A percentile compares a stretch with the other conserved stretches of the same genome.
Conservation (phyloP, 2,797 vertebrate species). For the Pangasius macronema region DNA sequence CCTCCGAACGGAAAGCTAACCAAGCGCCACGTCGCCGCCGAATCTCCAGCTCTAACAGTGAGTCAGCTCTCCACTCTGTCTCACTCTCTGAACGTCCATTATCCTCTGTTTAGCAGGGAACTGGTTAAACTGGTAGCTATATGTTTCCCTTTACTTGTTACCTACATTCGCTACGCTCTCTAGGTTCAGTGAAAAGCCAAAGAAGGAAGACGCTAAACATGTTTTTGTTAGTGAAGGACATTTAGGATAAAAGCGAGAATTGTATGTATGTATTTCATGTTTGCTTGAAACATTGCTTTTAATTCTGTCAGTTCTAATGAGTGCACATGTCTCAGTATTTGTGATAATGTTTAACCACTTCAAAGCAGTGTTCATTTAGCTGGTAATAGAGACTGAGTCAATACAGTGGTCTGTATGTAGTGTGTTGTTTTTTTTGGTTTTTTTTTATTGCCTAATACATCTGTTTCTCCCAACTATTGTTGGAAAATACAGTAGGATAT, state of each 20-base stretch:
- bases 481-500: neutral
- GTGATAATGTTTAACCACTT: neutral
- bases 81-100: neutral
- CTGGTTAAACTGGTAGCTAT: neutral
- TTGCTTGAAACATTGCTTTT: neutral
- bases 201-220: neutral
- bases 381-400: neutral
- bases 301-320: neutral
- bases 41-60: constrained; percentile 91
- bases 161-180: neutral
- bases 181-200: neutral
- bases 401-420: neutral
- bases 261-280: neutral
- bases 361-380: neutral
- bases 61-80: constrained; percentile 62
- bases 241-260: neutral
- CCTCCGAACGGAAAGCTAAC: constrained; percentile 68
- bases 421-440: too few species aligned
- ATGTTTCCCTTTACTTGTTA: neutral
- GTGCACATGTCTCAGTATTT: neutral
- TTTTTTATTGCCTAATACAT: neutral
- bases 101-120: neutral
- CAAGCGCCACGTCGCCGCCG: constrained; percentile 79
- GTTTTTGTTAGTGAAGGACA: neutral
- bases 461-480: too few species aligned